Percentiles rank a stretch among this genome's conserved stretches.
phyloP scores from a whole-genome alignment of 2,113 vertebrate genomes.

The Anthoscopus minutus region DNA sequence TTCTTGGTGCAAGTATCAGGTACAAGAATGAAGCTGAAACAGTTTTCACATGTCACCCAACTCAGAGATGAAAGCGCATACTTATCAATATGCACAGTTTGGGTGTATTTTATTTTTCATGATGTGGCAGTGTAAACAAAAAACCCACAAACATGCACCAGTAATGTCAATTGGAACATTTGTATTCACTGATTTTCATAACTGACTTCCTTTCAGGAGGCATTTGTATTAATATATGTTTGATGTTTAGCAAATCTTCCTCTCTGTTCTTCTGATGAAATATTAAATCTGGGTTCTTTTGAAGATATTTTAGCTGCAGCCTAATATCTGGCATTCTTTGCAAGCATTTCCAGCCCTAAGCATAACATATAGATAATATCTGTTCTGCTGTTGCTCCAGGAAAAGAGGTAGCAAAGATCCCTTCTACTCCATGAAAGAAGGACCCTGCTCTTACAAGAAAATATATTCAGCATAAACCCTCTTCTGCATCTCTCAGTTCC shows the following conservation, averaged over 20 bases:
- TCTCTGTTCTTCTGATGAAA: conserved; percentile 55
- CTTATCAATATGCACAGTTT: conserved; percentile 59
- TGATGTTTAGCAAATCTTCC: conserved; percentile 55
- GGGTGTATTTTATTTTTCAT: conserved; percentile 64
- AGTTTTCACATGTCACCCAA: conserved; percentile 32
- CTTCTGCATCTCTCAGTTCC: conserved; percentile 21
- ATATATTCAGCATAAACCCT: neutral
- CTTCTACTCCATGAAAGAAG: neutral
- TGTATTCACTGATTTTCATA: conserved; percentile 62
- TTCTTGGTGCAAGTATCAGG: conserved; percentile 29
- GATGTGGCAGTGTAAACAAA: conserved; percentile 66
- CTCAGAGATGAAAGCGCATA: conserved; percentile 53
- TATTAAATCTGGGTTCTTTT: conserved; percentile 50
- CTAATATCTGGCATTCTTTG: neutral
- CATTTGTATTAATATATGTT: conserved; percentile 66
- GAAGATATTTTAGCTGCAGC: conserved; percentile 12
- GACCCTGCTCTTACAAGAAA: neutral
- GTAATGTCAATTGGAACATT: conserved; percentile 66
- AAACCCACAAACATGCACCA: conserved; percentile 52
- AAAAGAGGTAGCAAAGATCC: neutral
- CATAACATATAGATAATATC: neutral
- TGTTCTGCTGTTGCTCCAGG: neutral
- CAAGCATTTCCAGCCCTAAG: neutral
- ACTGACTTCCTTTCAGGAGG: conserved; percentile 62
- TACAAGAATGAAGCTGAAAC: conserved; percentile 5